Conservation (phyloP, 1,140 invertebrate species). For the Lysiphlebus fabarum region DNA sequence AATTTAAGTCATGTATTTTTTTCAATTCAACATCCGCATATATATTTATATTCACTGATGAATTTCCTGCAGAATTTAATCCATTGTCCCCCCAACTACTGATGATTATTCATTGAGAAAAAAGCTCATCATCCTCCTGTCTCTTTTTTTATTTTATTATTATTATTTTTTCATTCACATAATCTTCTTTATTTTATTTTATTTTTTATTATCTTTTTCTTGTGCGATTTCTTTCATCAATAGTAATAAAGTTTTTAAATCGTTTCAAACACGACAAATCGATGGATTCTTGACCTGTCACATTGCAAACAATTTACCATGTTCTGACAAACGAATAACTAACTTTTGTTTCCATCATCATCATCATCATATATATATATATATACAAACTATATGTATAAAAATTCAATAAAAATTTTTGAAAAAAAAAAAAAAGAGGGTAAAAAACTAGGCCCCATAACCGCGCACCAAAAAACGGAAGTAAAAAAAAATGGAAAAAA, state of each 20-base stretch:
- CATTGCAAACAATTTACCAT: conserved; percentile 7
- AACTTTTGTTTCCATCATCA: no score
- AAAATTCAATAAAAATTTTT: no score
- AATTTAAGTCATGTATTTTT: neutral
- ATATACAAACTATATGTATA: no score
- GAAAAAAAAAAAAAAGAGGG: neutral
- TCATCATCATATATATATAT: no score
- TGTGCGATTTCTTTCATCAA: conserved; percentile 3
- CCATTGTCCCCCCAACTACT: neutral
- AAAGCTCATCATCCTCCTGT: neutral
- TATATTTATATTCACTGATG: neutral
- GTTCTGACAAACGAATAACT: no score
- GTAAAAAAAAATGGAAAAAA: conserved; percentile 47
- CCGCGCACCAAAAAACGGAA: conserved; percentile 36
- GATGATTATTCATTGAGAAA: conserved; percentile 1
- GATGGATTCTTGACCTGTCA: conserved; percentile 18
- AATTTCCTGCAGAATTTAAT: no score
- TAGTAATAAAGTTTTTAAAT: conserved; percentile 15
- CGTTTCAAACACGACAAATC: conserved; percentile 19
- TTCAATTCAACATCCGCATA: neutral
- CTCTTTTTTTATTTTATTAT: neutral
- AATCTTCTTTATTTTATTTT: neutral
- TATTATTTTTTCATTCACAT: no score
- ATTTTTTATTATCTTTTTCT: neutral
- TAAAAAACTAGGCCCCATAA: no score